Evolutionary conservation across 2,888 invertebrate genomes (phyloP), one percentile per base, ranked within the genome.

Genomic region (Acholoe squamosa): DNA sequence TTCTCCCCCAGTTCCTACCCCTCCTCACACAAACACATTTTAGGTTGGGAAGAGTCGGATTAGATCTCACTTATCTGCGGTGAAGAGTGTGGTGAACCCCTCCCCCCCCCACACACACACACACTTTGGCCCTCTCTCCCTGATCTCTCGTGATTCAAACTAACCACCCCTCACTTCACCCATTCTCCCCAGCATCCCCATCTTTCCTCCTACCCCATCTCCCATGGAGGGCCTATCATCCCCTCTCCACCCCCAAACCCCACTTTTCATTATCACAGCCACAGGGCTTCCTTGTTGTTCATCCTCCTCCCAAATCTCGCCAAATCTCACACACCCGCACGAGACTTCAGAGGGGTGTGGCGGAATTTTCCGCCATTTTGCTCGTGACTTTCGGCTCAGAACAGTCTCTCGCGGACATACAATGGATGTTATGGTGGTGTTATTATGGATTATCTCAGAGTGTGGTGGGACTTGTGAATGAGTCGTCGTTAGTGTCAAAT

Each of bases 321-420:
- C 34, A 14, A 19, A 25, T 25, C 34, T 43, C 34, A 22, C 80
- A 10, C 43, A 43, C 10, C 5, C 43, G 43, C 43, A 10, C 43
- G 43, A 43, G 43, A 43, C 43, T 43, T 43, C 43, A 43, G 43
- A 43, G 10, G 43, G 43, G 43, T 10, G 43, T 3, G 43, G 43
- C 43, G 43, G 34, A 12, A 80, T 80, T 71, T 71, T 25, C 71
- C 71, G 71, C 71, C 71, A 71, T n/a, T 71, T 71, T 71, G 71
- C n/a, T 43, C 14, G 71, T 71, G 71, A 71, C 28, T 71, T 71
- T 28, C 25, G n/a, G 14, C 14, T 25, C 19, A 3, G 28, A 3
- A 71, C 19, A 28, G 71, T 1, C 12, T 3, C 5, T 19, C 12
- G 61, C 22, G 61, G 1, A n/a, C 61, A 61, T 43, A 43, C 43